Evolutionary conservation across 2,113 vertebrate species (phyloP).

Genomic region (Onychostoma macrolepis): DNA sequence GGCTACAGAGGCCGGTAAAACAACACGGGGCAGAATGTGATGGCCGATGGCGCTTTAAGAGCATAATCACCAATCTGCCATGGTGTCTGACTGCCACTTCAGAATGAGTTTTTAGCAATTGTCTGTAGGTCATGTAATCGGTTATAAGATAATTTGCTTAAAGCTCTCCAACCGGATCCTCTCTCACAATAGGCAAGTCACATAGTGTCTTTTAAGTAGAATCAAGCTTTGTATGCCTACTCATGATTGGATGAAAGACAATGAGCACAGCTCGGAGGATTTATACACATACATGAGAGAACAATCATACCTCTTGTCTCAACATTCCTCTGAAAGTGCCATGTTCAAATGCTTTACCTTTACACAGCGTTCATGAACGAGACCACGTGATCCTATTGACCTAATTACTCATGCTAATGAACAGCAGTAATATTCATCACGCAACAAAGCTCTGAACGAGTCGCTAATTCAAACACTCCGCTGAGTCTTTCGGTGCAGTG

Average conservation of each 20-base stretch:
- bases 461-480: conserved; percentile 1
- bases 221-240: neutral
- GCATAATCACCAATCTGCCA: neutral
- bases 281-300: neutral
- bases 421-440: conserved; percentile 39
- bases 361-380: conserved; percentile 7
- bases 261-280: neutral
- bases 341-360: neutral
- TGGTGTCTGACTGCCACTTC: neutral
- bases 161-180: neutral
- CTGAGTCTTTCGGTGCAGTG: conserved; percentile 1
- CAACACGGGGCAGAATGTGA: neutral
- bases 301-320: neutral
- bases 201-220: neutral
- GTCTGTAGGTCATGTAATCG: conserved; percentile 12
- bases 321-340: conserved; percentile 3
- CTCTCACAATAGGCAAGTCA: neutral
- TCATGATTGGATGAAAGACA: neutral
- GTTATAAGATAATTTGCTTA: neutral
- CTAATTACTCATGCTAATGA: conserved; percentile 49
- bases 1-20: neutral
- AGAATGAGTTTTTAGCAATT: neutral
- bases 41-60: conserved; percentile 20
- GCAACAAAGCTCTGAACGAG: neutral
- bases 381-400: neutral